Evolutionary conservation across 2,113 vertebrate species (phyloP), one percentile per base, ranked within the genome.

Genomic region (Mus spicilegus): DNA sequence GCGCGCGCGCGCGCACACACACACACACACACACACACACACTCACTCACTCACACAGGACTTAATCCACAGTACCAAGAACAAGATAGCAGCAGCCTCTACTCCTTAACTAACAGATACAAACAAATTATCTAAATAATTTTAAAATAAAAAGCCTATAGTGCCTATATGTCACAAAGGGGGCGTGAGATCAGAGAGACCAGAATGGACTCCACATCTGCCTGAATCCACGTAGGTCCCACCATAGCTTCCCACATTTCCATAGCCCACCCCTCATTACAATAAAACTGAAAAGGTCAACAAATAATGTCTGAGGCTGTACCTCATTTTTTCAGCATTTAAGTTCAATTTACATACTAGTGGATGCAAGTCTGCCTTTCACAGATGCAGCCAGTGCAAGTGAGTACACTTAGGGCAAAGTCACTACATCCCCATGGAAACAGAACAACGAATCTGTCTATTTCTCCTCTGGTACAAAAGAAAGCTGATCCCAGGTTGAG

Each of bases 341-440:
- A 96, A 97, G 97, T 98, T 98, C 98, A 98, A 98, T 98, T 98
- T 98, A 95, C 97, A 97, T 97, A 96, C 96, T 98, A 98, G 98
- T 96, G 86, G 96, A 46, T 97, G 87, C 26, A 1, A 97, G 98
- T 97, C 42, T 98, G 96, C 89, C 94, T 98, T 97, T 98, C 98
- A 98, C 87, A 98, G 97, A 97, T 94, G 91, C 46, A 85, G 87
- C 95, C 90, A 95, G 94, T 96, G 96, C 96, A 98, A 97, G 95
- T 93, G 98, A 98, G 91, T 90, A 89, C 96, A 98, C 98, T 98
- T 97, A 94, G 94, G 84, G 94, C 78, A 75, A 95, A 97, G 86
- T 97, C 95, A 97, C 90, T 96, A 96, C 8, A 82, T 97, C 96
- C 96, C 94, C 90, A 97, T 95, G 94, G 98, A 98, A 98, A 96